These are phyloP conservation scores for Dryadula phaetusa DNA, from an alignment of 2,888 invertebrate genomes.

Conservation along the genomic window DNA sequence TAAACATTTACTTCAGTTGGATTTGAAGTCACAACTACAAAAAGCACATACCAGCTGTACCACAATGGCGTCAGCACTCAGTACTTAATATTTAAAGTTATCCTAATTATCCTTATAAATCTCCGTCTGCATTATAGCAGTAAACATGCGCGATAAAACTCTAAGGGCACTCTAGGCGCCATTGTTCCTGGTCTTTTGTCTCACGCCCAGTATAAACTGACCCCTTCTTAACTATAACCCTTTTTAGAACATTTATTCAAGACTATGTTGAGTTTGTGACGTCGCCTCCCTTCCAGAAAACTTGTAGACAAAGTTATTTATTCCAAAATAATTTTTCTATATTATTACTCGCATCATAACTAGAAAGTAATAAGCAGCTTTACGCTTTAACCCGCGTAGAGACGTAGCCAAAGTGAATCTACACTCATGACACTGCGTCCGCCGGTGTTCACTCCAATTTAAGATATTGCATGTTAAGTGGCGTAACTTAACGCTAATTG, in stretches of 20 bases:
- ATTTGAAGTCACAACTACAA: background rate
- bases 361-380: too few relatives aligned
- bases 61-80: background rate
- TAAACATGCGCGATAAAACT: constrained; percentile 51
- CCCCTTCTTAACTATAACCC: constrained; percentile 50
- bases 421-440: too few relatives aligned
- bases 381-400: too few relatives aligned
- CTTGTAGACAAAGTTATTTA: too few relatives aligned
- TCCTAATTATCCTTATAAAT: constrained; percentile 32
- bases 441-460: too few relatives aligned
- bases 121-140: constrained; percentile 41
- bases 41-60: background rate
- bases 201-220: constrained; percentile 55
- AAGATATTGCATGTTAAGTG: background rate
- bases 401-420: too few relatives aligned
- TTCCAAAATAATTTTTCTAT: too few relatives aligned
- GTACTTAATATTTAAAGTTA: constrained; percentile 11
- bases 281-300: background rate
- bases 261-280: constrained; percentile 42
- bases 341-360: too few relatives aligned
- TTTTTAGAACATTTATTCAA: constrained; percentile 49
- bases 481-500: too few relatives aligned
- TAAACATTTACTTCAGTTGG: background rate
- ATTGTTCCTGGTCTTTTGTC: constrained; percentile 73
- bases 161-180: constrained; percentile 56